phyloP scores from a whole-genome alignment of 2,113 vertebrate species.

The Ciconia maguari region DNA sequence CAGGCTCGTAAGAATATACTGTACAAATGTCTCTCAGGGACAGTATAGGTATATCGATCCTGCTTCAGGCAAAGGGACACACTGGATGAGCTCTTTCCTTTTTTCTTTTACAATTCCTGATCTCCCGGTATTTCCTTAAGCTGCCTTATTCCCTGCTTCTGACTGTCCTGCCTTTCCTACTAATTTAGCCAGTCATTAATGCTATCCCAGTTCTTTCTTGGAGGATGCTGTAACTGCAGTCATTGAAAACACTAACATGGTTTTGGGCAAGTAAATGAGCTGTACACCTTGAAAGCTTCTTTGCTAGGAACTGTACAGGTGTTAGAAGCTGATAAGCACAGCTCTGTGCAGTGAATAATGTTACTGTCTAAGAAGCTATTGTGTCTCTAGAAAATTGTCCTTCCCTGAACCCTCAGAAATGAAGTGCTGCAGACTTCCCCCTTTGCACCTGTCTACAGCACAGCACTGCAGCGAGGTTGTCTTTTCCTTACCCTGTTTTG shows the following conservation, averaged over 20 bases:
- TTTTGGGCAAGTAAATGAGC: background rate
- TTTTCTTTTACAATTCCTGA: background rate
- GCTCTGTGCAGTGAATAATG: background rate
- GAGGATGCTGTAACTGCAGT: background rate
- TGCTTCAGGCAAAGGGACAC: background rate
- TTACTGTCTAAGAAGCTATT: background rate
- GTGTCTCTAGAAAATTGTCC: background rate
- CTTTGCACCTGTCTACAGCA: background rate
- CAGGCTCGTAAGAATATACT: background rate
- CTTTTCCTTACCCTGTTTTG: background rate
- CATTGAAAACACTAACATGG: background rate
- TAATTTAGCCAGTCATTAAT: background rate
- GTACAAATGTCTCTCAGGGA: background rate
- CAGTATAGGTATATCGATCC: background rate
- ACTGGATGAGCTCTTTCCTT: background rate
- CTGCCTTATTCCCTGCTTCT: background rate
- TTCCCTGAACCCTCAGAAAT: background rate
- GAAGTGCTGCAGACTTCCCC: background rate
- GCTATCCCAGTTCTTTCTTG: background rate
- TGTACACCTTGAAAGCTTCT: background rate
- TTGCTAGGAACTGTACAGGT: background rate
- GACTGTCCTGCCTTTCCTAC: background rate
- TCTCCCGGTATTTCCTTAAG: background rate
- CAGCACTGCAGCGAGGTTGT: rapidly evolving
- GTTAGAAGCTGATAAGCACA: background rate